Conservation (phyloP, 2,113 vertebrate species). For the Bucco capensis region DNA sequence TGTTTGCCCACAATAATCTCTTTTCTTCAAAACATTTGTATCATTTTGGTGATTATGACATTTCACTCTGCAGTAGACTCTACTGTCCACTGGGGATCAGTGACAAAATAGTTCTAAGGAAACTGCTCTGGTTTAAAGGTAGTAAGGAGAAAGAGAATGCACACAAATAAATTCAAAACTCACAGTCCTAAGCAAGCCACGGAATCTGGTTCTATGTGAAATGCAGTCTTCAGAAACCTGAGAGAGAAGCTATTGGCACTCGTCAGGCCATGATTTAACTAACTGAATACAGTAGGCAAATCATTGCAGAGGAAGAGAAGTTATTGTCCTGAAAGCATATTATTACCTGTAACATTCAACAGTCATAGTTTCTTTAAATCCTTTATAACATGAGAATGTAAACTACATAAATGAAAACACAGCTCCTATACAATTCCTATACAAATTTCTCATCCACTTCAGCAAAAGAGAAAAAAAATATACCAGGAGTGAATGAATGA, state of each 20-base stretch:
- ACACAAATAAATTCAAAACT: background rate
- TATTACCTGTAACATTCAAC: background rate
- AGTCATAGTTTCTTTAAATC: background rate
- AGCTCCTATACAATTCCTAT: background rate
- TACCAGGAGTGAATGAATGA: background rate
- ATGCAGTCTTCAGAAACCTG: background rate
- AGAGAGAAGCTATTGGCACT: background rate
- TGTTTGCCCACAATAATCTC: background rate
- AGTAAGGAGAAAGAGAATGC: background rate
- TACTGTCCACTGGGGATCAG: background rate
- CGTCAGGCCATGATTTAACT: background rate
- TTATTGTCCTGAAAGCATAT: background rate
- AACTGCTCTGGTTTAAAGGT: background rate
- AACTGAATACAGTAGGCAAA: background rate
- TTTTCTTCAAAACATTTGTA: background rate
- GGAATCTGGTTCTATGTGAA: background rate
- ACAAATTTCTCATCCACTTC: background rate
- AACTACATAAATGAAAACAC: background rate
- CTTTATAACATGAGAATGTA: background rate
- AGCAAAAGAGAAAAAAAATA: background rate
- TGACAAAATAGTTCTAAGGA: background rate
- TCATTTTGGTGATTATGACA: background rate
- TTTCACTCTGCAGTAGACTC: background rate
- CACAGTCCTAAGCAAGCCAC: background rate
- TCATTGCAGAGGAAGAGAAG: background rate